A percentile compares a stretch with the other conserved stretches of the same genome.
phyloP scores from a whole-genome alignment of 2,797 vertebrate species.

The Rhadinocentrus ornatus region DNA sequence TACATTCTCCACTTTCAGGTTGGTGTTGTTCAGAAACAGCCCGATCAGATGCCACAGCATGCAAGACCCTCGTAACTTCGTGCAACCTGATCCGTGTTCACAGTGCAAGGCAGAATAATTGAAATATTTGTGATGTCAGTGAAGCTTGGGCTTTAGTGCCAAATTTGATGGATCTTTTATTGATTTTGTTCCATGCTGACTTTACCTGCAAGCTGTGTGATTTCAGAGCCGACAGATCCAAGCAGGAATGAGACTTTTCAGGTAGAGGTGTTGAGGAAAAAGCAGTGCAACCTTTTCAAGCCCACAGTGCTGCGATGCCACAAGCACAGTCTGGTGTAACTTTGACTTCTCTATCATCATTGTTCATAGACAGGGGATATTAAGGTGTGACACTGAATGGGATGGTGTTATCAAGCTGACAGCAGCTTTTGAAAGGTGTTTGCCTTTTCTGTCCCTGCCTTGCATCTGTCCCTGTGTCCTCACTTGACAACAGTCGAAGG shows the following conservation, averaged over 20 bases:
- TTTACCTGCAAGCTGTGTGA: conserved; percentile 38
- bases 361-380: conserved; percentile 20
- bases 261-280: conserved; percentile 2
- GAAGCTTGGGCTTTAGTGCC: neutral
- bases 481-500: too few relatives aligned
- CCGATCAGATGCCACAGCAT: conserved; percentile 4
- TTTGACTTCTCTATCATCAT: conserved; percentile 32
- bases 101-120: conserved; percentile 40
- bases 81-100: conserved; percentile 23
- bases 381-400: conserved; percentile 22
- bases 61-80: conserved; percentile 18
- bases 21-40: neutral
- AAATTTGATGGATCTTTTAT: conserved; percentile 33
- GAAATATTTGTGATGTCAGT: conserved; percentile 34
- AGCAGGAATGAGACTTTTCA: conserved; percentile 21
- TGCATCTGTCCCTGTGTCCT: conserved; percentile 4
- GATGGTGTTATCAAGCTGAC: conserved; percentile 13
- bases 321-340: conserved; percentile 29
- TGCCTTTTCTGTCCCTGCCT: conserved; percentile 3
- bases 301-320: conserved; percentile 31
- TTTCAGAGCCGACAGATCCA: conserved; percentile 26
- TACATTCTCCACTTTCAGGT: neutral
- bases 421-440: conserved; percentile 7
- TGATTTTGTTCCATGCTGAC: conserved; percentile 26
- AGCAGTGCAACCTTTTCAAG: conserved; percentile 21